Evolutionary conservation across 1,140 invertebrate genomes (phyloP), one percentile per base, ranked within the genome.

Genomic region (Trissolcus basalis): DNA sequence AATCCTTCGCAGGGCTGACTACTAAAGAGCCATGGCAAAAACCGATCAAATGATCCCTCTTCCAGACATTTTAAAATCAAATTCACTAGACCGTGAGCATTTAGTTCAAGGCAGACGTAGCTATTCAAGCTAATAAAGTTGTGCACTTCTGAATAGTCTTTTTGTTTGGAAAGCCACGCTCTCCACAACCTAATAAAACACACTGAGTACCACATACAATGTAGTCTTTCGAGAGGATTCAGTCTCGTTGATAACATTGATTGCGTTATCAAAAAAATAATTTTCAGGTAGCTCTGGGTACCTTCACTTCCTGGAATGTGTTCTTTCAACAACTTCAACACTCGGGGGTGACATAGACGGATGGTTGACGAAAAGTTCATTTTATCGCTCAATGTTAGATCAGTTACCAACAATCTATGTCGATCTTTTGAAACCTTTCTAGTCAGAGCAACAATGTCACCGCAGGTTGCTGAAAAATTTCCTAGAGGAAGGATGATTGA

Each of bases 121-220:
- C 36, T 48, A 53, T 67, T 67, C 11, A 14, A 16, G 12, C n/a
- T 54, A 13, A 74, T 59, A 27, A 67, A 67, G 45, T 74, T 74
- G 7, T 51, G n/a, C n/a, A n/a, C 36, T 10, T 36, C 43, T 35
- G 55, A 67, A 36, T 74, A 61, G 16, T 53, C 11, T 44, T 39
- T 7, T 27, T 11, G 49, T 44, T 43, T 59, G 33, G 14, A 53
- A 5, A 74, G 16, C 63, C 71, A 74, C 0, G 16, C 33, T 56
- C 71, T 47, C 71, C 63, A 68, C 11, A 67, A 14, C 12, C 71
- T 19, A 2, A 67, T 14, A 47, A 61, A 60, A 56, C n/a, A 61
- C 5, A 68, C 41, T 41, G 10, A 2, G 33, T 54, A 68, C 58
- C 63, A 74, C 10, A 54, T 49, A 35, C 51, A 54, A 36, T 68